Evolutionary conservation across 1,140 invertebrate species (phyloP).

Genomic region (Leptinotarsa lineolata): DNA sequence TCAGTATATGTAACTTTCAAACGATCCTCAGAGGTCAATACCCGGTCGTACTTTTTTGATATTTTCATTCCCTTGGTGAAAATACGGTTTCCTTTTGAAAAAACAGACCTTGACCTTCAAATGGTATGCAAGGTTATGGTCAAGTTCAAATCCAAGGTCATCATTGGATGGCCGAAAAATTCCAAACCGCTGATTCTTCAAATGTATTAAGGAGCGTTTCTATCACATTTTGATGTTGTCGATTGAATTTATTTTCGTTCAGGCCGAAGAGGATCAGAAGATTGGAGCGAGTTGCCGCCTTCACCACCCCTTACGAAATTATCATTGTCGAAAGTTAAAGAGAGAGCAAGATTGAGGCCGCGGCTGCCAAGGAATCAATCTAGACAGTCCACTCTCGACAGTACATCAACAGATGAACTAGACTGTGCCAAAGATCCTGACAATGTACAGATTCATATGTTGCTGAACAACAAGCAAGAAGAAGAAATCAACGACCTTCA

Average conservation of each 20-base stretch:
- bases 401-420: constrained; percentile 65
- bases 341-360: constrained; percentile 67
- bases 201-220: not conserved
- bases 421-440: constrained; percentile 54
- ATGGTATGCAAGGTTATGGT: no score
- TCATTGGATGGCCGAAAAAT: no score
- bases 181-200: no score
- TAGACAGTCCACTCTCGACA: constrained; percentile 68
- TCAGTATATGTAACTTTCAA: no score
- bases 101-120: no score
- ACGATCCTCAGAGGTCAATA: no score
- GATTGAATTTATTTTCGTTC: not conserved
- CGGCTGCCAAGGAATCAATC: constrained; percentile 70
- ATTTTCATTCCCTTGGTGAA: no score
- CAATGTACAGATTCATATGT: constrained; percentile 37
- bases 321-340: constrained; percentile 76
- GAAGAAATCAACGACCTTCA: constrained; percentile 72
- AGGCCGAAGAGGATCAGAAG: constrained; percentile 63
- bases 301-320: constrained; percentile 71
- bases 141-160: no score
- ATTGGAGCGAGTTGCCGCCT: constrained; percentile 73
- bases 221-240: constrained; percentile 13
- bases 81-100: no score
- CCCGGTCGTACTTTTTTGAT: no score
- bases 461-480: constrained; percentile 63